Evolutionary conservation across 2,888 invertebrate species (phyloP).

Genomic region (Acanthosepion esculentum): DNA sequence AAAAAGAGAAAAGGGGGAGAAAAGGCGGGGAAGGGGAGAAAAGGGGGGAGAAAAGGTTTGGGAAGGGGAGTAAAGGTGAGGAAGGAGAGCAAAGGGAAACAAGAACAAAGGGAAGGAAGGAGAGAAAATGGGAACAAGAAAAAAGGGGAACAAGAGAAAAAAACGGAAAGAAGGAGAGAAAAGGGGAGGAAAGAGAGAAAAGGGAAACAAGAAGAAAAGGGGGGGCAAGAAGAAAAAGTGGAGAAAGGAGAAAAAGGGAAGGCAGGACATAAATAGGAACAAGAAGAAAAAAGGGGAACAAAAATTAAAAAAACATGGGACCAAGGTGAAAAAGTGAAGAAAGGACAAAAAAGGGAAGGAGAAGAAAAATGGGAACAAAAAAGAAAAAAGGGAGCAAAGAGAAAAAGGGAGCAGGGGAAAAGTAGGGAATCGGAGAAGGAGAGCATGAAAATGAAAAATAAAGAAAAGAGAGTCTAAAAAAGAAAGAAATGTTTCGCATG

Average conservation of each 20-base stretch:
- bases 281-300: not conserved
- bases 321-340: not conserved
- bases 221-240: no score
- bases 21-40: no score
- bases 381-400: not conserved
- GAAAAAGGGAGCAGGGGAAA: not conserved
- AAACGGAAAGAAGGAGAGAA: no score
- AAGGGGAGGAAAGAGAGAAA: not conserved
- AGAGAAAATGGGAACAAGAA: not conserved
- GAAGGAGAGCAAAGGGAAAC: not conserved
- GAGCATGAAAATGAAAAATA: not conserved
- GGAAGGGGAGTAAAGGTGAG: rapidly evolving
- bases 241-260: no score
- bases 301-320: no score
- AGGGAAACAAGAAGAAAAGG: not conserved
- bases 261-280: not conserved
- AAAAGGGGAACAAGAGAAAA: no score
- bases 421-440: not conserved
- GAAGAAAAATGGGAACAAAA: not conserved
- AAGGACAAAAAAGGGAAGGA: not conserved
- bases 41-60: no score
- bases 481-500: no score
- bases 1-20: no score
- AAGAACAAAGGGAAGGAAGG: not conserved
- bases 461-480: no score